These are phyloP conservation scores for Spatula clypeata DNA, from an alignment of 2,797 vertebrate genomes.

Conservation along the genomic window DNA sequence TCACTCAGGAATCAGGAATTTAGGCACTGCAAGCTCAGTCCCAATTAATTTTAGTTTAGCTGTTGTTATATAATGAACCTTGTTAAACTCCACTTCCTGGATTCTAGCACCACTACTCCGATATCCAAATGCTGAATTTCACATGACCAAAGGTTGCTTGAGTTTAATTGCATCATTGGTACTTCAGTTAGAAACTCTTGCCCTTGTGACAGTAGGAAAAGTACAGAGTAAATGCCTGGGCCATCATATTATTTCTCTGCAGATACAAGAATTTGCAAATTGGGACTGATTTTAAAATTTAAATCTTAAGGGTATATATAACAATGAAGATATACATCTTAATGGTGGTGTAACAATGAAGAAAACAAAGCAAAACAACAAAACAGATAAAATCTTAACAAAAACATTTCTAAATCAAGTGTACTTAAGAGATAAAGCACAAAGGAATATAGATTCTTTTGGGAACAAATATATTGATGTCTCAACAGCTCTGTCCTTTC, in stretches of 20 bases:
- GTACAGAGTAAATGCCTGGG: not conserved
- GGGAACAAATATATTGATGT: not conserved
- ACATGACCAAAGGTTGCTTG: not conserved
- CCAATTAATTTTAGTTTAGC: not conserved
- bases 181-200: not conserved
- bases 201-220: not conserved
- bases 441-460: not conserved
- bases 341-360: not conserved
- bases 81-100: not conserved
- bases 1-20: not conserved
- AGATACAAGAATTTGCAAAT: not conserved
- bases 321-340: not conserved
- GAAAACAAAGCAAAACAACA: not conserved
- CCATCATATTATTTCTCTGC: not conserved
- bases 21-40: not conserved
- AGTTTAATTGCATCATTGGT: not conserved
- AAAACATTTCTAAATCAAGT: not conserved
- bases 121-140: not conserved
- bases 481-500: not conserved
- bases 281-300: not conserved
- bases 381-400: not conserved
- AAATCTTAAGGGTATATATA: not conserved
- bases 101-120: not conserved
- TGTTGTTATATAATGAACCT: not conserved
- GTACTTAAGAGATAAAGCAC: not conserved